These are phyloP conservation scores for Labeo rohita DNA, from an alignment of 2,113 vertebrate species.

Conservation along the genomic window DNA sequence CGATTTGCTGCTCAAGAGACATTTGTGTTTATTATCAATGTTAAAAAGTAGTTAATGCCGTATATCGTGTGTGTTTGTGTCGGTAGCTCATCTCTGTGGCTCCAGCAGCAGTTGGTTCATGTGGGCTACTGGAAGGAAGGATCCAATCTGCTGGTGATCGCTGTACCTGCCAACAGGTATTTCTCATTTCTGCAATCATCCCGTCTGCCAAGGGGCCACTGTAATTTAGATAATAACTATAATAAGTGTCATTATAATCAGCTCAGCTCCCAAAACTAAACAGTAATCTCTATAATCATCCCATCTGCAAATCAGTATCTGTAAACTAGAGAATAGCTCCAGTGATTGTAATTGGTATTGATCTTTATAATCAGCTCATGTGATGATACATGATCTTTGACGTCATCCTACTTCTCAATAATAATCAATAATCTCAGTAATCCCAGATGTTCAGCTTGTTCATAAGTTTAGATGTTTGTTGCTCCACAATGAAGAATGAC, in stretches of 20 bases:
- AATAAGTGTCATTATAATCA: constrained; percentile 14
- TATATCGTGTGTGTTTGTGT: background rate
- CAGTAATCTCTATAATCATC: background rate
- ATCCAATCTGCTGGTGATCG: constrained; percentile 87
- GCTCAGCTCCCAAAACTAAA: background rate
- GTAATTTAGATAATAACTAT: background rate
- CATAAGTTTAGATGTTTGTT: background rate
- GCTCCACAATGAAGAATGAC: background rate
- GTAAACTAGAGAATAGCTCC: background rate
- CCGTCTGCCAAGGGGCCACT: background rate
- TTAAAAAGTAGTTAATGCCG: background rate
- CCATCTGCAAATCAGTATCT: background rate
- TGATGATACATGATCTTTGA: background rate
- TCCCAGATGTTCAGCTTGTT: background rate
- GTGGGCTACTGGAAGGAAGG: constrained; percentile 94
- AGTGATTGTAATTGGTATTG: constrained; percentile 3
- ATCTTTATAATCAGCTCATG: background rate
- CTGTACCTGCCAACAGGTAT: constrained; percentile 91
- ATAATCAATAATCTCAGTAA: background rate
- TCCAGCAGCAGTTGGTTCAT: constrained; percentile 87
- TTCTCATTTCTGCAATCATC: background rate
- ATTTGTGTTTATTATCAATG: background rate
- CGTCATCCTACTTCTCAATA: background rate
- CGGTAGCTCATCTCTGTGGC: constrained; percentile 77
- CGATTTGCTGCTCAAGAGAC: background rate